Evolutionary conservation across 2,113 vertebrate species (phyloP), one percentile per base, ranked within the genome.

Genomic region (Phyllostomus hastatus): DNA sequence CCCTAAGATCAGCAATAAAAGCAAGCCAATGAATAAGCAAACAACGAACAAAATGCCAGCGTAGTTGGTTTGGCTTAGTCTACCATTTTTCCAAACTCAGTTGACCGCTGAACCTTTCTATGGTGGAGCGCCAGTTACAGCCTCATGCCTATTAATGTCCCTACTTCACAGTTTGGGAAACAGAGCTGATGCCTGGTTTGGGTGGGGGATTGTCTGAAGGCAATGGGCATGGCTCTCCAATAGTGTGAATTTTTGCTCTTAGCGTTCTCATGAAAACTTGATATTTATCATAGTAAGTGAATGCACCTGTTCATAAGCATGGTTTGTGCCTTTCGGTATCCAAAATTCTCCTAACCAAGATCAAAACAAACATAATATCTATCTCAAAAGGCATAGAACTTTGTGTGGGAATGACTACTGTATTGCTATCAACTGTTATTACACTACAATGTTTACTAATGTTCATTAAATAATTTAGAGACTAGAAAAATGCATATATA

Each of bases 391-490:
- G 26, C 24, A 22, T 87, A 31, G 75, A 33, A 80, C 38, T 46
- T 88, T 91, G 17, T 84, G 38, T 84, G 57, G 48, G 41, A 46
- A 78, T 88, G 54, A 69, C 50, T 73, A n/a, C 38, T 89, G 2
- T 33, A 33, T 79, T 86, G 80, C 73, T 88, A 48, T 66, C 31
- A 85, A 54, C 19, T 85, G 4, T 72, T 86, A 57, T 81, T 92
- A 48, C 0, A 59, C 28, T 75, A 50, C 17, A 80, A 95, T 80
- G 14, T 59, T 59, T 91, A 83, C 83, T 86, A 33, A 90, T 52
- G 4, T 46, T 94, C 90, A 64, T 73, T 41, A 88, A 79, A 82
- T 93, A 91, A 93, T 61, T 91, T 70, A 83, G 82, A 95, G 72
- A 46, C 33, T 61, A n/a, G 20, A 86, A 79, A 91, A 92, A 75